phyloP scores from a whole-genome alignment of 1,140 invertebrate genomes.

The Scylla paramamosain region DNA sequence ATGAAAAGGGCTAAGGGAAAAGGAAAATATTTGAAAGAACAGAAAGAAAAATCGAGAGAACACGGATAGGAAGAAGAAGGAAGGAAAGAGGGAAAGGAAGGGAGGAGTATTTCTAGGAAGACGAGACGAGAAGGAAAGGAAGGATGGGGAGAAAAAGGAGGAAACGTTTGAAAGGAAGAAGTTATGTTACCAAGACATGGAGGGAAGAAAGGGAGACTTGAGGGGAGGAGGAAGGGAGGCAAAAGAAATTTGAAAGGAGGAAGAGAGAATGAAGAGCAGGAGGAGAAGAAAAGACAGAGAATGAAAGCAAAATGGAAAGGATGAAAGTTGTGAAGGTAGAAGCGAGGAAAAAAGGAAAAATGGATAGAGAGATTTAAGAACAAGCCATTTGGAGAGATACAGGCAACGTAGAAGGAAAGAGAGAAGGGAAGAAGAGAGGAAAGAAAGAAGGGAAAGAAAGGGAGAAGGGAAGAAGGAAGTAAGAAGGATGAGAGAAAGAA shows the following conservation, averaged over 20 bases:
- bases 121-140: not conserved
- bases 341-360: not conserved
- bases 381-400: not conserved
- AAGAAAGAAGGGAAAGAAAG: not conserved
- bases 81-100: no score
- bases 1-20: no score
- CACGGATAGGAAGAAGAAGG: no score
- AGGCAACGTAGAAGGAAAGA: not conserved
- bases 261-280: not conserved
- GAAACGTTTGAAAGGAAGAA: not conserved
- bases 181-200: no score
- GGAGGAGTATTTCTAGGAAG: no score
- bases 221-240: no score
- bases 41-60: no score
- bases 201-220: not conserved
- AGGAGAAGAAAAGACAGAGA: not conserved
- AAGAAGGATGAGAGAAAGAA: not conserved
- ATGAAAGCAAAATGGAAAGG: no score
- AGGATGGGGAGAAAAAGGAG: not conserved
- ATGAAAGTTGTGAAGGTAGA: not conserved
- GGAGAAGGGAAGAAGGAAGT: not conserved
- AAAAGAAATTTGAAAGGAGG: not conserved
- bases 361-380: not conserved
- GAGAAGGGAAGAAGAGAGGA: not conserved
- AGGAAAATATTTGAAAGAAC: no score